Conservation (phyloP, 2,888 invertebrate genomes). For the Andrena praecox region DNA sequence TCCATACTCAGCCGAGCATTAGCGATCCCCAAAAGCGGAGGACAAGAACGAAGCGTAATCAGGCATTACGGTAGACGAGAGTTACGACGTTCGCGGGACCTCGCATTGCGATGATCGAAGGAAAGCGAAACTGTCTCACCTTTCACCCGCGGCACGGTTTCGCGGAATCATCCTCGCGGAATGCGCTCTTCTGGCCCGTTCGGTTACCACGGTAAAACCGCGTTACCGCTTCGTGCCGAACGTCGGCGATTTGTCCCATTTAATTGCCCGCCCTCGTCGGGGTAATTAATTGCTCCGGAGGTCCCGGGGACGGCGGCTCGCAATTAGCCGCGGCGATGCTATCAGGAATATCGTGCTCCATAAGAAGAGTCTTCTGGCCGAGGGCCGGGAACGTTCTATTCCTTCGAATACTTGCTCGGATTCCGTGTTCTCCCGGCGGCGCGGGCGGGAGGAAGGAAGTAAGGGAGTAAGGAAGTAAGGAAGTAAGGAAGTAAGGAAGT, state of each 20-base stretch:
- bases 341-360: slow-evolving; percentile 54
- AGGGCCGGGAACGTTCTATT: slow-evolving; percentile 11
- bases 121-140: slow-evolving; percentile 30
- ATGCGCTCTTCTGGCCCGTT: background rate
- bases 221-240: slow-evolving; percentile 26
- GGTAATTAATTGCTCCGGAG: slow-evolving; percentile 72
- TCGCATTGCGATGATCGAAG: background rate
- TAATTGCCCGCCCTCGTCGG: slow-evolving; percentile 71
- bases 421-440: background rate
- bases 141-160: slow-evolving; percentile 26
- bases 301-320: slow-evolving; percentile 45
- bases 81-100: background rate
- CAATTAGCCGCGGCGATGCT: slow-evolving; percentile 67
- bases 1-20: background rate
- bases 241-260: slow-evolving; percentile 72
- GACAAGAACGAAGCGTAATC: background rate
- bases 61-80: background rate
- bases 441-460: background rate
- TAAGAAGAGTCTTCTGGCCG: slow-evolving; percentile 52
- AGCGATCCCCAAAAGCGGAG: background rate
- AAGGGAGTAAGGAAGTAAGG: background rate
- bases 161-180: slow-evolving; percentile 6
- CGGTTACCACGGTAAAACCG: slow-evolving; percentile 13
- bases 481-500: background rate
- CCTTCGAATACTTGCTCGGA: slow-evolving; percentile 23